Conservation (phyloP, 2,113 vertebrate genomes). For the Sander vitreus region DNA sequence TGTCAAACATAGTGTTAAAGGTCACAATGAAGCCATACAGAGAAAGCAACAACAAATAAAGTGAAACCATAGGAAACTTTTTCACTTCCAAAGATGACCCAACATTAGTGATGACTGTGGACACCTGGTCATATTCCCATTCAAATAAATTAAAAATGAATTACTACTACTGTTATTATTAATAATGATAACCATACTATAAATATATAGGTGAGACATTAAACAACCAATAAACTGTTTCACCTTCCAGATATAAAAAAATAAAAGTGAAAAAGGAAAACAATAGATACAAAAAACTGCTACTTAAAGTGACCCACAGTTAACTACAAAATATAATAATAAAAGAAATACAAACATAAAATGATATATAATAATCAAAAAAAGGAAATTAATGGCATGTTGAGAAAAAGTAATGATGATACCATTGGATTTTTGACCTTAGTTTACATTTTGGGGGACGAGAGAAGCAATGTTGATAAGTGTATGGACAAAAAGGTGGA, state of each 20-base stretch:
- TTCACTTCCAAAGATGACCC: neutral
- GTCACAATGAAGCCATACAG: neutral
- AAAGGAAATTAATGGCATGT: neutral
- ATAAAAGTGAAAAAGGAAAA: neutral
- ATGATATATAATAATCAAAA: neutral
- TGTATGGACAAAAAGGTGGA: slow-evolving; percentile 3
- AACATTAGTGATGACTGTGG: neutral
- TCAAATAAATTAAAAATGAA: neutral
- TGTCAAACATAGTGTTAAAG: neutral
- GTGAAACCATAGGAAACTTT: neutral
- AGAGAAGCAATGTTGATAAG: neutral
- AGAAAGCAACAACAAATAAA: neutral
- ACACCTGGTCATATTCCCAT: neutral
- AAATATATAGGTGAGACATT: neutral
- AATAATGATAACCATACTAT: neutral
- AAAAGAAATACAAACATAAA: neutral
- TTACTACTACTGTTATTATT: neutral
- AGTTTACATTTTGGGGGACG: neutral
- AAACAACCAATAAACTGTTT: neutral
- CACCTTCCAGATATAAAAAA: neutral
- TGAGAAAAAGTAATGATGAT: neutral
- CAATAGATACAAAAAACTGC: neutral
- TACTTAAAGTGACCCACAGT: neutral
- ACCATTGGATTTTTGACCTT: neutral
- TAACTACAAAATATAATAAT: neutral